These are phyloP conservation scores for Hemithea aestivaria DNA, from an alignment of 2,888 invertebrate genomes.

Conservation along the genomic window DNA sequence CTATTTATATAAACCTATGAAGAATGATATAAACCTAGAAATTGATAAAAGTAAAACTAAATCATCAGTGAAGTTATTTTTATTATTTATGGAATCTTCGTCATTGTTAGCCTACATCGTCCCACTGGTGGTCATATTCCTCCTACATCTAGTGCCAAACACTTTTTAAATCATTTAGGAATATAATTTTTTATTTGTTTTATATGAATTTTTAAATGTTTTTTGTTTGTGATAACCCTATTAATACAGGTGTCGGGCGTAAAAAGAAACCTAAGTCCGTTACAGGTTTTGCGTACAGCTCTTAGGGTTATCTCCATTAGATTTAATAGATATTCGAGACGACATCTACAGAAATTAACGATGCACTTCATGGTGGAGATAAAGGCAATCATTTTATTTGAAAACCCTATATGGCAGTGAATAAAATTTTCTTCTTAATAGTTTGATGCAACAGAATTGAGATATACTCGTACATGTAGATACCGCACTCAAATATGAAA, in stretches of 20 bases:
- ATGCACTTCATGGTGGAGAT: constrained; percentile 16
- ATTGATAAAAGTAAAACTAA: too few species aligned
- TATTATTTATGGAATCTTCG: too few species aligned
- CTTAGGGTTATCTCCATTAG: constrained; percentile 24
- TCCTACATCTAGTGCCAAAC: too few species aligned
- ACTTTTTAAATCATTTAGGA: not conserved
- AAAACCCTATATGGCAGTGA: constrained; percentile 7
- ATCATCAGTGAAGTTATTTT: too few species aligned
- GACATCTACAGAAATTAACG: constrained; percentile 16
- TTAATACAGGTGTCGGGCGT: constrained; percentile 14
- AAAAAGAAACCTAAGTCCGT: constrained; percentile 21
- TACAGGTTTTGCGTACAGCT: constrained; percentile 19
- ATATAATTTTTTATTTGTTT: not conserved
- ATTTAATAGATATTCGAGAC: constrained; percentile 21
- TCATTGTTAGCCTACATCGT: too few species aligned
- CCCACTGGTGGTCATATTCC: too few species aligned
- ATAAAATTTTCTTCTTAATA: not conserved
- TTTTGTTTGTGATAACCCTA: constrained; percentile 23
- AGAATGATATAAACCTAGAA: too few species aligned
- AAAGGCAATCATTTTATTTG: constrained; percentile 17
- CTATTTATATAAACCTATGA: too few species aligned
- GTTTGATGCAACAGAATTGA: not conserved
- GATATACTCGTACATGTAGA: too few species aligned
- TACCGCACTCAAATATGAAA: too few species aligned
- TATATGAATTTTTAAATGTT: too few species aligned